These are phyloP conservation scores for Masnerella sp. DNA, from an alignment of 2,888 invertebrate genomes.

Conservation along the genomic window DNA sequence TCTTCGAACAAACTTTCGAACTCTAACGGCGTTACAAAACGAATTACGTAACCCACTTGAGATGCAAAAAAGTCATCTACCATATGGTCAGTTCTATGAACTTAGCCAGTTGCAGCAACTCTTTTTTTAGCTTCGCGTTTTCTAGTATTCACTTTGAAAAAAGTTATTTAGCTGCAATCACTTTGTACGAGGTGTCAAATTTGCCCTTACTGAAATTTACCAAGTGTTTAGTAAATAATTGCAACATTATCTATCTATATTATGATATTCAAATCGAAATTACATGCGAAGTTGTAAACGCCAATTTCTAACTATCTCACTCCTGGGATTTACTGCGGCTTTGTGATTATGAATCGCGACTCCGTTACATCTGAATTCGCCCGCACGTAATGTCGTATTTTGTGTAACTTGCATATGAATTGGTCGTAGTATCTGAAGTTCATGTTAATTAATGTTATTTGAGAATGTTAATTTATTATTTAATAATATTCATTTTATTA, in stretches of 20 bases:
- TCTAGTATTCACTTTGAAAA: neutral
- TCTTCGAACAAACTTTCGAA: too few relatives aligned
- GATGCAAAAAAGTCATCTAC: conserved; percentile 19
- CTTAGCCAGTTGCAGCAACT: conserved; percentile 2
- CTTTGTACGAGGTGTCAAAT: too few relatives aligned
- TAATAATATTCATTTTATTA: too few relatives aligned
- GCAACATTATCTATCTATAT: too few relatives aligned
- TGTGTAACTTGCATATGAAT: conserved; percentile 11
- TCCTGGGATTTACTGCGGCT: conserved; percentile 18
- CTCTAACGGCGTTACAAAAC: too few relatives aligned
- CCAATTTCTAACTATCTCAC: conserved; percentile 10
- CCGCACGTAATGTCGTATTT: conserved; percentile 19
- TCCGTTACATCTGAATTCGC: conserved; percentile 22
- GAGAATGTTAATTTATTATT: neutral
- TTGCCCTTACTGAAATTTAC: neutral
- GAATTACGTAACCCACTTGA: conserved; percentile 28
- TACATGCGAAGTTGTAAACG: conserved; percentile 13
- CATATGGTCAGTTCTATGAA: conserved; percentile 28
- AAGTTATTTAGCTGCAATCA: neutral
- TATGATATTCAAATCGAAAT: too few relatives aligned
- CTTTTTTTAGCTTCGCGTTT: neutral
- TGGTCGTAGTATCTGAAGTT: conserved; percentile 1
- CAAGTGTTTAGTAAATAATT: too few relatives aligned
- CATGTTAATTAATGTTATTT: too few relatives aligned
- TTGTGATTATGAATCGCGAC: conserved; percentile 31